phyloP scores from a whole-genome alignment of 2,113 vertebrate species.

The Spea bombifrons region DNA sequence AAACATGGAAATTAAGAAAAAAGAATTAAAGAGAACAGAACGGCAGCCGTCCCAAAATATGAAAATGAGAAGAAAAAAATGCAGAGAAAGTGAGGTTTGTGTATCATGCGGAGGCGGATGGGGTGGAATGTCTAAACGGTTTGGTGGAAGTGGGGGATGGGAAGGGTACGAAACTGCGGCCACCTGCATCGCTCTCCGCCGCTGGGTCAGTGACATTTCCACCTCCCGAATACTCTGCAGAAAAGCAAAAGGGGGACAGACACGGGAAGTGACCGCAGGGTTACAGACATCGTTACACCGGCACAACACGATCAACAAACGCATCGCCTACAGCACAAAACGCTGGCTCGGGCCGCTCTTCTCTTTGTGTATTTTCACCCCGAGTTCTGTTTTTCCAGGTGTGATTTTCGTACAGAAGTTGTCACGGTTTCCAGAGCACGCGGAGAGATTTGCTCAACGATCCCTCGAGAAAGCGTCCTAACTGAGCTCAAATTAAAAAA shows the following conservation, averaged over 20 bases:
- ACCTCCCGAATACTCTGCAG: constrained; percentile 91
- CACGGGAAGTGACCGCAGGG: constrained; percentile 62
- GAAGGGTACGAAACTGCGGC: constrained; percentile 73
- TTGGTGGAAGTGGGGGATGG: constrained; percentile 53
- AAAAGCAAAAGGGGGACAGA: constrained; percentile 79
- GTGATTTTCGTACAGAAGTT: no score
- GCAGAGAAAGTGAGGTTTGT: constrained; percentile 52
- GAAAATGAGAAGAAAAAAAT: constrained; percentile 48
- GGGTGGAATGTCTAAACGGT: constrained; percentile 56
- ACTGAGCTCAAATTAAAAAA: no score
- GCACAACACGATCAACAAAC: constrained; percentile 18
- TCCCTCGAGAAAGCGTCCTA: no score
- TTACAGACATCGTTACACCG: constrained; percentile 50
- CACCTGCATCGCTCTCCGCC: constrained; percentile 88
- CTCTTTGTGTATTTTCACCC: neutral
- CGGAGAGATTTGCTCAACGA: no score
- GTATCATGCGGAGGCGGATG: constrained; percentile 63
- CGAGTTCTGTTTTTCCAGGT: no score
- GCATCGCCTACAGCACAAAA: neutral
- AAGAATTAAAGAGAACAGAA: constrained; percentile 33
- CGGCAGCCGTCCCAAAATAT: constrained; percentile 51
- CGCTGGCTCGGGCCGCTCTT: neutral
- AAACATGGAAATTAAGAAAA: neutral
- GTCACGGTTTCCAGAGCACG: no score
- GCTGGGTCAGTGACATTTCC: constrained; percentile 92